phyloP scores from a whole-genome alignment of 2,888 invertebrate genomes.

The Adela reaumurella region DNA sequence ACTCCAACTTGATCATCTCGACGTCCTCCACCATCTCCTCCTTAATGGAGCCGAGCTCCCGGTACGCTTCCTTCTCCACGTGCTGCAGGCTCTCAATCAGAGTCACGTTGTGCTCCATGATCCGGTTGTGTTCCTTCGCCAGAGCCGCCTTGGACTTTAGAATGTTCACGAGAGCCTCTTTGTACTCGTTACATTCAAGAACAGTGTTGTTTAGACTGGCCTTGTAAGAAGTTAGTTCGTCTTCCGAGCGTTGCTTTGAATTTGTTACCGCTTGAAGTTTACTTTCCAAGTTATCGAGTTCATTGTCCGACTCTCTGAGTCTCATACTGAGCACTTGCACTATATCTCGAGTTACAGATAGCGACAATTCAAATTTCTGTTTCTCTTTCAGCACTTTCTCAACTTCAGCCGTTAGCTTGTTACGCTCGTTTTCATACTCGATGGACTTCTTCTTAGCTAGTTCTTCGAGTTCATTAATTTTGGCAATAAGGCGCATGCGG shows the following conservation, averaged over 20 bases:
- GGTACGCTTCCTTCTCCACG: constrained; percentile 46
- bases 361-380: constrained; percentile 54
- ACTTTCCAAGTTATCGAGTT: constrained; percentile 52
- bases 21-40: constrained; percentile 46
- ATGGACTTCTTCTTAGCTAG: constrained; percentile 32
- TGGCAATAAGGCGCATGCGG: constrained; percentile 22
- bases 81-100: constrained; percentile 45
- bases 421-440: constrained; percentile 40
- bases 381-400: constrained; percentile 47
- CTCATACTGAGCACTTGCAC: constrained; percentile 57
- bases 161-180: constrained; percentile 44
- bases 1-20: constrained; percentile 40
- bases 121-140: constrained; percentile 42
- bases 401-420: constrained; percentile 38
- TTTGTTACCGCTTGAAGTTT: constrained; percentile 30
- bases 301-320: constrained; percentile 56
- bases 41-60: constrained; percentile 43
- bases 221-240: constrained; percentile 32
- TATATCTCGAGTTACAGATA: constrained; percentile 55
- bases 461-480: constrained; percentile 32
- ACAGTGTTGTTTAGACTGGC: constrained; percentile 30
- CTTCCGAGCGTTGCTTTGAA: constrained; percentile 32
- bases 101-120: constrained; percentile 48
- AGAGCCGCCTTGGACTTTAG: constrained; percentile 44
- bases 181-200: constrained; percentile 44